Base-by-base conservation (phyloP, 2,113 vertebrate species). In the Formicarius rufipectus region DNA sequence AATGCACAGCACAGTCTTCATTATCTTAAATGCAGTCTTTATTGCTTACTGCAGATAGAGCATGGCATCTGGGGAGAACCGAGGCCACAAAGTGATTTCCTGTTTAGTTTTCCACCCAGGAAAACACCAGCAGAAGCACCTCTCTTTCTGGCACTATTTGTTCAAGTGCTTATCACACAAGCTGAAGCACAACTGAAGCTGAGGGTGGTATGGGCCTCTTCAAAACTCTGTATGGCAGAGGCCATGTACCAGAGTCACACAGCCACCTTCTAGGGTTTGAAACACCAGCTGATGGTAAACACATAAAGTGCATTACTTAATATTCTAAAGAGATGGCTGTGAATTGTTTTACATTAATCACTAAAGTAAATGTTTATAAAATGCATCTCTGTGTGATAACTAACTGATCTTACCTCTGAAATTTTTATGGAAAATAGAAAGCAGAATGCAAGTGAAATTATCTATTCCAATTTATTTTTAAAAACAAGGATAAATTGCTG, bases 301-400 rank as follows among this genome's bases (percentile, higher is more conserved):
- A 74, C 3, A 7, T 27, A 55, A 85, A 94, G n/a, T 49, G 76
- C 44, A 11, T 90, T 90, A 62, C 60, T 93, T 90, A 44, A 81
- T 53, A 94, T 78, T 93, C 73, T 84, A 33, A 74, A 90, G 79
- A 89, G 56, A n/a, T 14, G n/a, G 49, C 17, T 80, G 66, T 84
- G 91, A 95, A 96, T 84, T 4, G 16, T 95, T 90, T 76, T 60
- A 84, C 73, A 78, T 87, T 90, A 93, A 94, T 96, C 77, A 96
- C 58, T 89, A 89, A 72, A 75, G 76, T 17, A 78, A 90, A 90
- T 45, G 88, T 88, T 86, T 94, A 69, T 84, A 94, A 90, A 96
- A 90, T 60, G 83, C 31, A 25, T 84, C 44, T 49, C 64, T 45
- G 7, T 84, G 81, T 90, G 92, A 93, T 82, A 62, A 79, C 44